phyloP scores from a whole-genome alignment of 2,888 invertebrate genomes.

The Drosophila ustulata region DNA sequence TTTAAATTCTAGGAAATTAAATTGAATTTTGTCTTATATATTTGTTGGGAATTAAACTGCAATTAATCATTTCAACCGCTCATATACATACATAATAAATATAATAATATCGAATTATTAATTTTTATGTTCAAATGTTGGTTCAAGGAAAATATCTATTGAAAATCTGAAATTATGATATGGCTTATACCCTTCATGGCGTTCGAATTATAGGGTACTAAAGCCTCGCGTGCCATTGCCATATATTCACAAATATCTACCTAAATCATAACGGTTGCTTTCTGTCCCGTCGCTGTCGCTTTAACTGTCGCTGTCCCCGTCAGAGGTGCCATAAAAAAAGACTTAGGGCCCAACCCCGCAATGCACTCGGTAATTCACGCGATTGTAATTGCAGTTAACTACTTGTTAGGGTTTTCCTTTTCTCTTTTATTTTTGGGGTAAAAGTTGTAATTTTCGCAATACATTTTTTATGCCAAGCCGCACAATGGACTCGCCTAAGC shows the following conservation, averaged over 20 bases:
- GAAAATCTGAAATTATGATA: too few relatives aligned
- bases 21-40: too few relatives aligned
- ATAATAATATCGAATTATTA: too few relatives aligned
- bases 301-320: slow-evolving; percentile 25
- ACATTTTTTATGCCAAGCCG: slow-evolving; percentile 37
- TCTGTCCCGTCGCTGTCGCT: slow-evolving; percentile 31
- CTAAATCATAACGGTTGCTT: slow-evolving; percentile 74
- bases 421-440: slow-evolving; percentile 55
- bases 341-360: slow-evolving; percentile 64
- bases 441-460: slow-evolving; percentile 56
- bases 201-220: slow-evolving; percentile 27
- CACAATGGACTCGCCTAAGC: slow-evolving; percentile 58
- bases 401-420: slow-evolving; percentile 45
- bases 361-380: slow-evolving; percentile 33
- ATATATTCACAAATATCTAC: slow-evolving; percentile 35
- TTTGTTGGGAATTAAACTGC: too few relatives aligned
- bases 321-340: slow-evolving; percentile 76
- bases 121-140: too few relatives aligned
- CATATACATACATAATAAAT: too few relatives aligned
- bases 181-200: neutral
- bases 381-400: slow-evolving; percentile 74
- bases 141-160: too few relatives aligned
- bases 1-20: too few relatives aligned
- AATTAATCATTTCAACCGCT: too few relatives aligned
- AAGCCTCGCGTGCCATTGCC: slow-evolving; percentile 47